Base-by-base conservation (phyloP, 2,888 invertebrate genomes). In the Drosophila atroscutellata region DNA sequence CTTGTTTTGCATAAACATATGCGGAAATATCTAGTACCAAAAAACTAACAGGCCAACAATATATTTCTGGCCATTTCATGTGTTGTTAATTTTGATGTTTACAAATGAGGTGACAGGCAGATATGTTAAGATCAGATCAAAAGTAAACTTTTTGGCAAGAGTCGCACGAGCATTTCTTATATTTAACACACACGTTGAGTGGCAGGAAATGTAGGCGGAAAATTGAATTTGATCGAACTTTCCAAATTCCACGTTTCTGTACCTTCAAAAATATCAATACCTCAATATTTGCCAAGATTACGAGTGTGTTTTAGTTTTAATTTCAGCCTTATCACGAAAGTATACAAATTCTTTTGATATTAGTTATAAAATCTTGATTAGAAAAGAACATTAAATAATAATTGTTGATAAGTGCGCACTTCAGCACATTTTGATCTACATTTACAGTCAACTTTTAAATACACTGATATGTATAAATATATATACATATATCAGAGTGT, bases 1-100 rank as follows among this genome's bases (percentile, higher is more conserved):
- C 39, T 20, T 20, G 34, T 52, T 72, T 37, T 61, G 59, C 58
- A 62, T 78, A 77, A 78, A 77, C 71, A 75, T 45, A 45, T 62
- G 78, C 54, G 71, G 57, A 75, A 72, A 66, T 66, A 57, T 71
- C 30, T 45, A 15, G 34, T 18, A 59, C 24, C 51, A 49, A 15
- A 47, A 15, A 47, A 37, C 58, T 39, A 37, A 67, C 56, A 58
- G 15, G 18, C 51, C 34, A 58, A 55, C 64, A 58, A 67, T 8
- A 6, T 45, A 57, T 66, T 62, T 42, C n/a, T 36, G 63, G 34
- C 42, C 60, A 60, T 45, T 57, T 52, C n/a, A 36, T 28, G 54
- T 63, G 24, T 42, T 64, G n/a, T 50, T 61, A 7, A 18, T 75
- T 58, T 37, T 60, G 20, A 55, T 74, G 56, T 52, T 69, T 70